phyloP scores from a whole-genome alignment of 2,797 vertebrate genomes.

The Dicrostonyx torquatus region DNA sequence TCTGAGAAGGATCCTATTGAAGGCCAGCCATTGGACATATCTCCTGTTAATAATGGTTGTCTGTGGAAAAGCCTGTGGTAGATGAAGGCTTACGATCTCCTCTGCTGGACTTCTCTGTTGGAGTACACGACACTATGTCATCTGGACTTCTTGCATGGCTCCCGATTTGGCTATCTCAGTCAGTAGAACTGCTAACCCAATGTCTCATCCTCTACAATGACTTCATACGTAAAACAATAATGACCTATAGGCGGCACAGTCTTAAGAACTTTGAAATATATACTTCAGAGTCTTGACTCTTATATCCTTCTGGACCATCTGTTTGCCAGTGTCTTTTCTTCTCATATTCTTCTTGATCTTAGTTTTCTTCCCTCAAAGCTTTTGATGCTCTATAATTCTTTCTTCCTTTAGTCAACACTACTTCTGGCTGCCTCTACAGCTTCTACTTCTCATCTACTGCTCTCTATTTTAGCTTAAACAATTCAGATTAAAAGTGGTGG shows the following conservation, averaged over 20 bases:
- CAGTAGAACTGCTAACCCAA: background rate
- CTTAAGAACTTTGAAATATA: too few relatives aligned
- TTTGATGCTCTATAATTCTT: too few relatives aligned
- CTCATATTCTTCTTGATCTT: too few relatives aligned
- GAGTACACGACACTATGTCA: background rate
- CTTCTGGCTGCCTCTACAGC: too few relatives aligned
- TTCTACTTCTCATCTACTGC: too few relatives aligned
- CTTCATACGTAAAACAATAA: background rate
- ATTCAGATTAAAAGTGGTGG: too few relatives aligned
- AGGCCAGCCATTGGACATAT: background rate
- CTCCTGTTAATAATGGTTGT: background rate
- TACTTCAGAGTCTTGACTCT: too few relatives aligned
- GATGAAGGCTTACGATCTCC: background rate
- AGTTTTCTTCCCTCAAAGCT: too few relatives aligned
- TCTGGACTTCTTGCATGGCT: background rate
- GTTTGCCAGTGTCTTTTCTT: rapidly evolving
- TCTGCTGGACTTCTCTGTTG: background rate
- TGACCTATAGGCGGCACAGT: too few relatives aligned
- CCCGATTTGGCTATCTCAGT: background rate
- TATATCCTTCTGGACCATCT: too few relatives aligned
- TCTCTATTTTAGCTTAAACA: too few relatives aligned
- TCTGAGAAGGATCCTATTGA: background rate
- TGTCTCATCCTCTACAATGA: background rate
- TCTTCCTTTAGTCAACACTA: too few relatives aligned
- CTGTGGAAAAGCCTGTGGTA: background rate